Conservation (phyloP, 2,797 vertebrate species). For the Paguma larvata region DNA sequence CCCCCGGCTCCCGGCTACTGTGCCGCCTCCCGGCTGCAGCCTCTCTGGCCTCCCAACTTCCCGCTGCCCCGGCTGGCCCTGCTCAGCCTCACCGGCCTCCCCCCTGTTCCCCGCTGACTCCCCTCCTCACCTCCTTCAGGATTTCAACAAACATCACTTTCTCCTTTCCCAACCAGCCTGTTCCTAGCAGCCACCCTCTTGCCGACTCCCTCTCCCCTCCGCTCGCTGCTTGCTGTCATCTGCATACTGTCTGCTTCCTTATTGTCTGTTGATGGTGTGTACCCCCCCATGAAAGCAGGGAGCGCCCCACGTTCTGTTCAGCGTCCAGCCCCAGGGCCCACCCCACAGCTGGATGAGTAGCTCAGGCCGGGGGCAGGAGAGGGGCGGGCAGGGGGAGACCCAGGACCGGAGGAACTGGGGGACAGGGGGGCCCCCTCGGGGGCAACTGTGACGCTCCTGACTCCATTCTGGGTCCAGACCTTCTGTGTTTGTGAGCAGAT, state of each 20-base stretch:
- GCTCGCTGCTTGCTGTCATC: accelerated
- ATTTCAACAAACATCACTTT: neutral
- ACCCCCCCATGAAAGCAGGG: neutral
- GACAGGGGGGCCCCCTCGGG: too few relatives aligned
- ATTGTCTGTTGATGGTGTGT: too few relatives aligned
- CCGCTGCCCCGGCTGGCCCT: neutral
- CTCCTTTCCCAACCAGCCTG: neutral
- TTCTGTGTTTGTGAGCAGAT: accelerated
- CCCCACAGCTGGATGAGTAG: neutral
- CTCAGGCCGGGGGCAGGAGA: neutral
- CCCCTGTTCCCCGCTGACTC: neutral
- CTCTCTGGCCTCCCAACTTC: neutral
- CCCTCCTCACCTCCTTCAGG: neutral
- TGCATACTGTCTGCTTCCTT: accelerated
- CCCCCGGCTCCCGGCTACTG: neutral
- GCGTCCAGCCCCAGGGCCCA: neutral
- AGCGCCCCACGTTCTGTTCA: neutral
- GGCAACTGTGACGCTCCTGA: too few relatives aligned
- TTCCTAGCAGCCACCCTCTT: neutral
- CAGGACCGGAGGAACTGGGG: accelerated
- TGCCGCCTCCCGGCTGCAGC: too few relatives aligned
- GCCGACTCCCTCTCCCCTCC: too few relatives aligned
- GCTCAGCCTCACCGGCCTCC: neutral
- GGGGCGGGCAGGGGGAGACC: neutral
- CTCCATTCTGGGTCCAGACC: neutral